Percentiles rank a stretch among this genome's conserved stretches.
Conservation (phyloP, 2,888 invertebrate species). For the Lycia hirtaria region DNA sequence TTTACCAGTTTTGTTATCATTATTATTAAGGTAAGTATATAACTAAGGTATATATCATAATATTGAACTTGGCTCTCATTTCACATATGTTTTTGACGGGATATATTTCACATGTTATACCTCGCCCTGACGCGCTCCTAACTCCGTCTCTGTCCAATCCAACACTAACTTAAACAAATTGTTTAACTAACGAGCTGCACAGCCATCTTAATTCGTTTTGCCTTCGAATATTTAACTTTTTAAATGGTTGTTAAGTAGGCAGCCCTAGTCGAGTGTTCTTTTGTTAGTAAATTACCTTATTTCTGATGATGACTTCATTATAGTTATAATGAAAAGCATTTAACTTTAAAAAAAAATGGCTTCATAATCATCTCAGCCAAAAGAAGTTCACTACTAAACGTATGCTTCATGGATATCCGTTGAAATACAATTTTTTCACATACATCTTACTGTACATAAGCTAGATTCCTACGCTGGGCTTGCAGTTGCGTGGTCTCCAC, state of each 20-base stretch:
- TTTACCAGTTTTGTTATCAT: too few species aligned
- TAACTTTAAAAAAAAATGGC: not conserved
- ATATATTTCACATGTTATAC: too few species aligned
- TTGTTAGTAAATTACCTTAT: conserved; percentile 13
- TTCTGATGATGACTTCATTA: conserved; percentile 20
- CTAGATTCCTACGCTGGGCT: too few species aligned
- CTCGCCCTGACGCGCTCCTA: conserved; percentile 1
- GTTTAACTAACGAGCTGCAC: conserved; percentile 34
- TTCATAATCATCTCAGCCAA: too few species aligned
- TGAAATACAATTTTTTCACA: too few species aligned
- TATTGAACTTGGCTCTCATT: not conserved
- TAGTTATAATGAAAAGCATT: not conserved
- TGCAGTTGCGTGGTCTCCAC: too few species aligned
- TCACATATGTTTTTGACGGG: too few species aligned
- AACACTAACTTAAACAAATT: conserved; percentile 36
- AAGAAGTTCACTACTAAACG: too few species aligned
- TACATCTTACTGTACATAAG: too few species aligned
- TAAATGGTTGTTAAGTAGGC: conserved; percentile 22
- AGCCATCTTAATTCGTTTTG: conserved; percentile 34
- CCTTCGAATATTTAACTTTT: conserved; percentile 35
- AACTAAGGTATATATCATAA: too few species aligned
- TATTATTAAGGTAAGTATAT: too few species aligned
- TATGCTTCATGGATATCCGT: too few species aligned
- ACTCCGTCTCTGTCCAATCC: conserved; percentile 25
- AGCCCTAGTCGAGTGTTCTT: conserved; percentile 9